These are phyloP conservation scores for Cathartes aura DNA, from an alignment of 2,113 vertebrate species.

Conservation along the genomic window DNA sequence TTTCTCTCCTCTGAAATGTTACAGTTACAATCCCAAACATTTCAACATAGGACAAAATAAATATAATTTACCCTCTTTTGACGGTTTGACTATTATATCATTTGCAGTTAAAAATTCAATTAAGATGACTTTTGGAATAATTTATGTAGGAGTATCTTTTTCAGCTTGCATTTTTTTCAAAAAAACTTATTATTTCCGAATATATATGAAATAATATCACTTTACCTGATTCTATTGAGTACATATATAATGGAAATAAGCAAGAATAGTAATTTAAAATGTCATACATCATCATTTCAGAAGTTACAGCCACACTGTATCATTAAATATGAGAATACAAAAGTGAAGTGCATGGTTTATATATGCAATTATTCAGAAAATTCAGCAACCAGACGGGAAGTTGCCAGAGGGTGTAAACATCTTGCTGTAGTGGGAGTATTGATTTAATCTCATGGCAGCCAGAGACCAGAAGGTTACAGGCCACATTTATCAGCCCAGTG, in stretches of 20 bases:
- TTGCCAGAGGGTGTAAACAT: slow-evolving; percentile 8
- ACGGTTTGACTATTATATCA: slow-evolving; percentile 28
- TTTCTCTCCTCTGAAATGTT: not conserved
- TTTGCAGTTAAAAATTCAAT: slow-evolving; percentile 56
- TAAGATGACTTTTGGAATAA: slow-evolving; percentile 43
- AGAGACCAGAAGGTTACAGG: not conserved
- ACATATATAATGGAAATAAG: slow-evolving; percentile 61
- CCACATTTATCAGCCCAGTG: not conserved
- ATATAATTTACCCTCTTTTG: slow-evolving; percentile 46
- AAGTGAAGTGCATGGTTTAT: slow-evolving; percentile 53
- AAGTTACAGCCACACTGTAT: slow-evolving; percentile 22
- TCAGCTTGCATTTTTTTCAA: slow-evolving; percentile 11
- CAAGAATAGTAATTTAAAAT: slow-evolving; percentile 39
- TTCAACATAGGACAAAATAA: slow-evolving; percentile 8
- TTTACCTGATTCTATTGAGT: slow-evolving; percentile 39
- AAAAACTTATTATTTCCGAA: slow-evolving; percentile 33
- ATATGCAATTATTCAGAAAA: slow-evolving; percentile 54
- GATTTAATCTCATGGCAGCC: slow-evolving; percentile 16
- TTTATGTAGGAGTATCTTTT: slow-evolving; percentile 46
- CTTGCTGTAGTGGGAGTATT: not conserved
- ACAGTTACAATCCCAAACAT: not conserved
- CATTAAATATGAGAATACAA: slow-evolving; percentile 54
- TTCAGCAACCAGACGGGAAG: slow-evolving; percentile 39
- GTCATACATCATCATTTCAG: slow-evolving; percentile 41
- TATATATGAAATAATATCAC: slow-evolving; percentile 48